phyloP scores from a whole-genome alignment of 1,140 invertebrate species.

The Caenorhabditis tropicalis region DNA sequence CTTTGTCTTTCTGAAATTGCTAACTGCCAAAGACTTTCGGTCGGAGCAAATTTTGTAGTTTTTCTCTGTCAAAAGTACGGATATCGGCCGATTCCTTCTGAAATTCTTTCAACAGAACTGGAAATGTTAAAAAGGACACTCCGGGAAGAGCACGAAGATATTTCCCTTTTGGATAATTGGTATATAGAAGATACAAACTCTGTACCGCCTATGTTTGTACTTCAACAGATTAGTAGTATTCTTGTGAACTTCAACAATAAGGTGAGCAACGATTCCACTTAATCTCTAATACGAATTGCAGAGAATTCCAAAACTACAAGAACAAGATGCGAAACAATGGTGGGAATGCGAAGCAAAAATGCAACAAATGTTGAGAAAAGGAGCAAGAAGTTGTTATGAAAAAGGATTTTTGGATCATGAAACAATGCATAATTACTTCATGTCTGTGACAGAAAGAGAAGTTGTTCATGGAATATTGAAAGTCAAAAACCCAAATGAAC shows the following conservation, averaged over 20 bases:
- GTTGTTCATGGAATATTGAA: slow-evolving; percentile 92
- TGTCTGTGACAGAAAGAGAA: slow-evolving; percentile 97
- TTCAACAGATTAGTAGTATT: slow-evolving; percentile 96
- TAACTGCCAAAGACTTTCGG: slow-evolving; percentile 93
- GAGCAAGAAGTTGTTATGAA: slow-evolving; percentile 83
- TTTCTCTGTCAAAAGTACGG: slow-evolving; percentile 98
- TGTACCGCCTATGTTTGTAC: slow-evolving; percentile 85
- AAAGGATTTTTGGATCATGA: slow-evolving; percentile 87
- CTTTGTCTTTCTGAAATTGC: slow-evolving; percentile 96
- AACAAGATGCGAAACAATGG: slow-evolving; percentile 94
- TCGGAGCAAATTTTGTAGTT: slow-evolving; percentile 97
- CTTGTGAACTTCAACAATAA: slow-evolving; percentile 97
- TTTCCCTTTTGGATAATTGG: slow-evolving; percentile 87
- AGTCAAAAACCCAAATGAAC: slow-evolving; percentile 92
- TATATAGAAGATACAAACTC: slow-evolving; percentile 89
- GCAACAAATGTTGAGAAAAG: slow-evolving; percentile 91
- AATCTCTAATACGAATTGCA: slow-evolving; percentile 72
- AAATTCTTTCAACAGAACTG: slow-evolving; percentile 89
- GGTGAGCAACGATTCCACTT: slow-evolving; percentile 72
- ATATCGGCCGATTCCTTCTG: slow-evolving; percentile 93
- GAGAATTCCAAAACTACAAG: slow-evolving; percentile 90
- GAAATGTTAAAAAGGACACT: slow-evolving; percentile 85
- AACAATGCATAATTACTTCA: slow-evolving; percentile 96
- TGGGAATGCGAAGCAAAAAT: slow-evolving; percentile 94
- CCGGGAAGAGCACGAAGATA: slow-evolving; percentile 81